phyloP scores from a whole-genome alignment of 2,113 vertebrate genomes.

The Oophaga pumilio region DNA sequence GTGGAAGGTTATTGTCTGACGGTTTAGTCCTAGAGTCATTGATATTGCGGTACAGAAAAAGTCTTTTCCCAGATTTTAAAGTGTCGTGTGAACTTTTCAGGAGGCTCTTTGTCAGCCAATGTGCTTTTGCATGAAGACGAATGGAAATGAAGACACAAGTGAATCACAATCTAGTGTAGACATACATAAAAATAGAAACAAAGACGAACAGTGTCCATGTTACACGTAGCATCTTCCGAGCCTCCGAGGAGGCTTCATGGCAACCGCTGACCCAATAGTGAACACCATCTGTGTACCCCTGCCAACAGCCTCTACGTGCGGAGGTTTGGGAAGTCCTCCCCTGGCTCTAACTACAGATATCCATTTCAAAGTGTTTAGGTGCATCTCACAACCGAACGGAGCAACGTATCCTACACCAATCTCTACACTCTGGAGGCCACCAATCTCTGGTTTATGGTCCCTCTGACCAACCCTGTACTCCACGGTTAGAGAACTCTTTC shows the following conservation, averaged over 20 bases:
- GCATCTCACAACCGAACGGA: slow-evolving; percentile 24
- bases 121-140: slow-evolving; percentile 43
- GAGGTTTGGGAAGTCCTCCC: neutral
- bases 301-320: neutral
- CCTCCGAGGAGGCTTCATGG: slow-evolving; percentile 6
- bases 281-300: slow-evolving; percentile 13
- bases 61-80: slow-evolving; percentile 57
- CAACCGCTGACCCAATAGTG: slow-evolving; percentile 33
- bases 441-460: slow-evolving; percentile 8
- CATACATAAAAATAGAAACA: slow-evolving; percentile 44
- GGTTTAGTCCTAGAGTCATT: slow-evolving; percentile 29
- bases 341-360: slow-evolving; percentile 11
- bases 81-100: slow-evolving; percentile 50
- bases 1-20: slow-evolving; percentile 7
- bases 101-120: slow-evolving; percentile 39
- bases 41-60: slow-evolving; percentile 33
- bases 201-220: slow-evolving; percentile 37
- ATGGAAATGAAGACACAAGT: slow-evolving; percentile 17
- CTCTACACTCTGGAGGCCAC: slow-evolving; percentile 14
- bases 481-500: slow-evolving; percentile 21
- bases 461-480: slow-evolving; percentile 34
- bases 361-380: slow-evolving; percentile 37
- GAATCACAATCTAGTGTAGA: slow-evolving; percentile 23
- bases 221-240: slow-evolving; percentile 42
- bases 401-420: slow-evolving; percentile 15